A percentile compares a stretch with the other conserved stretches of the same genome.
Evolutionary conservation across 2,888 invertebrate species (phyloP).

Genomic region (Apoda limacodes): DNA sequence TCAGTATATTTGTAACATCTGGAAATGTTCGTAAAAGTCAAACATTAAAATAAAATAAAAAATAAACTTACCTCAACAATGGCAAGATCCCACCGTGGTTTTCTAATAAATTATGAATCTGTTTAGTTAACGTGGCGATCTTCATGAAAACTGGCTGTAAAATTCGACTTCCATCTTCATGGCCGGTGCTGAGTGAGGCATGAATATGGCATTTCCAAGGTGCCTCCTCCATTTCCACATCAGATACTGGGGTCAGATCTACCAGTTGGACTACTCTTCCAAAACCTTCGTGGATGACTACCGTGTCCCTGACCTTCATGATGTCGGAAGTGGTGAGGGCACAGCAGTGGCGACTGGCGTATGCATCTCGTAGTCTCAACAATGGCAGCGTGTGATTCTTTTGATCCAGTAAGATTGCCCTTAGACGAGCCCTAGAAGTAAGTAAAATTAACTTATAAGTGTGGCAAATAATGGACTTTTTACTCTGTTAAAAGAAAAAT

Average conservation of each 20-base stretch:
- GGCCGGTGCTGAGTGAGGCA: slow-evolving; percentile 36
- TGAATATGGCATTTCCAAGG: slow-evolving; percentile 68
- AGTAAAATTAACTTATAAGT: too few species aligned
- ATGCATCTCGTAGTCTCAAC: slow-evolving; percentile 84
- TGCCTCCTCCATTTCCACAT: slow-evolving; percentile 50
- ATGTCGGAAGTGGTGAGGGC: slow-evolving; percentile 79
- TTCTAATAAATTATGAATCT: slow-evolving; percentile 76
- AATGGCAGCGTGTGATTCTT: slow-evolving; percentile 81
- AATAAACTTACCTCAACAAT: slow-evolving; percentile 75
- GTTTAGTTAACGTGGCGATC: slow-evolving; percentile 73
- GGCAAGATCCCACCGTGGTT: slow-evolving; percentile 83
- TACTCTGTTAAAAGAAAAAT: too few species aligned
- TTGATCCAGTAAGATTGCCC: slow-evolving; percentile 80
- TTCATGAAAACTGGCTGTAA: slow-evolving; percentile 76
- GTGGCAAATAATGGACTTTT: too few species aligned
- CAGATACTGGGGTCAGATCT: slow-evolving; percentile 42
- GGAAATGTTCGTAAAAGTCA: background rate
- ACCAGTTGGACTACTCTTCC: slow-evolving; percentile 55
- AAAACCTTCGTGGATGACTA: slow-evolving; percentile 50
- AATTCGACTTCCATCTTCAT: slow-evolving; percentile 59
- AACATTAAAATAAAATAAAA: slow-evolving; percentile 3
- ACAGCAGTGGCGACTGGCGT: slow-evolving; percentile 83
- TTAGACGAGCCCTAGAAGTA: slow-evolving; percentile 76
- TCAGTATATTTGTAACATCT: too few species aligned
- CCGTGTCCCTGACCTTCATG: slow-evolving; percentile 81